A percentile compares a stretch with the other conserved stretches of the same genome.
phyloP scores from a whole-genome alignment of 2,113 vertebrate genomes.

The Acrocephalus arundinaceus region DNA sequence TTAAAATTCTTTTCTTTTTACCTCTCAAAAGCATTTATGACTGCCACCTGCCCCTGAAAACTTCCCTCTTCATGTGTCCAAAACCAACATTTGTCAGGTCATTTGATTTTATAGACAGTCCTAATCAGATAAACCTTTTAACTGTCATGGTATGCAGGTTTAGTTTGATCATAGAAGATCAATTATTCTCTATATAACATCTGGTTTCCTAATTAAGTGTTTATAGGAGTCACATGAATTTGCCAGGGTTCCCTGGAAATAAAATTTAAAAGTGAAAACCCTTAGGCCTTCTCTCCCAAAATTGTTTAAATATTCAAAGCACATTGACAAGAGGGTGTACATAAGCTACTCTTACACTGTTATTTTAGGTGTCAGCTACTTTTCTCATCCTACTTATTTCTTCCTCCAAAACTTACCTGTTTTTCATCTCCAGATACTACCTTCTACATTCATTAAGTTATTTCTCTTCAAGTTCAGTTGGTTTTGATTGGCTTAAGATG shows the following conservation, averaged over 20 bases:
- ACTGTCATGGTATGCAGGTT: neutral
- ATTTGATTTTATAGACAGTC: neutral
- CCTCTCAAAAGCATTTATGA: neutral
- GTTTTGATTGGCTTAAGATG: neutral
- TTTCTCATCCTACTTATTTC: neutral
- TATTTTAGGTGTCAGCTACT: neutral
- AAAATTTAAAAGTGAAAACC: neutral
- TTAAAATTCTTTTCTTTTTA: neutral
- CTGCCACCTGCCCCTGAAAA: neutral
- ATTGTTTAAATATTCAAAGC: neutral
- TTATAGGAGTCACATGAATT: neutral
- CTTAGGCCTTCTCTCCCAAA: neutral
- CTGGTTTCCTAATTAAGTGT: neutral
- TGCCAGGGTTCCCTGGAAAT: neutral
- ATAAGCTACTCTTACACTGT: neutral
- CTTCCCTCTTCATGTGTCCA: neutral
- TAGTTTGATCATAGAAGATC: neutral
- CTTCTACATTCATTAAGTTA: neutral
- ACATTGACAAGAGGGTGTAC: neutral
- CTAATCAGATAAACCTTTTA: neutral
- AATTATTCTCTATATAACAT: neutral
- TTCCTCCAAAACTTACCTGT: neutral
- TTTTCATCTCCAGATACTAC: neutral
- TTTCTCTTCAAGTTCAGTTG: neutral
- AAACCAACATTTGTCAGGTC: neutral